Percentiles rank a stretch among this genome's conserved stretches.
Conservation (phyloP, 2,113 vertebrate genomes). For the Cryptotis parvus region DNA sequence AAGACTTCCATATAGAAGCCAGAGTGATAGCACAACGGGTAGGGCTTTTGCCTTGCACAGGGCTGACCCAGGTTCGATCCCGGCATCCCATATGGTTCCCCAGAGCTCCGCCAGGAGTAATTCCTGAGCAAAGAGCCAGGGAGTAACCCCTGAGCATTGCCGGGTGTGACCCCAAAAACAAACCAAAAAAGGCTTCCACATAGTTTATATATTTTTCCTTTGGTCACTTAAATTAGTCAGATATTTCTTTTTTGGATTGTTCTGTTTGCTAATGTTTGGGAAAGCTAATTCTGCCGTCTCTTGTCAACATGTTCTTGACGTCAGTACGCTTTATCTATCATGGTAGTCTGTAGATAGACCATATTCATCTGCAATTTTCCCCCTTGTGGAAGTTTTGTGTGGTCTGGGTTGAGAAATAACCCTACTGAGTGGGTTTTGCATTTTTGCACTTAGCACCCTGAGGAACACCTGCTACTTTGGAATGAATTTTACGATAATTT, state of each 20-base stretch:
- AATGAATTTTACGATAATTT: not conserved
- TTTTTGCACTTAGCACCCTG: not conserved
- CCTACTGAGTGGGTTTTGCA: not conserved
- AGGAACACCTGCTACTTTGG: not conserved
- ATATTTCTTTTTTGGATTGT: not conserved
- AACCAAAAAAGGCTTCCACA: not conserved
- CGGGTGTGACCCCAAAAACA: too few relatives aligned
- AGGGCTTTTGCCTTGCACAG: too few relatives aligned
- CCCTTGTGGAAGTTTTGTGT: not conserved
- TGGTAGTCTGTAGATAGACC: not conserved
- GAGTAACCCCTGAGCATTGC: too few relatives aligned
- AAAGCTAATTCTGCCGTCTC: not conserved
- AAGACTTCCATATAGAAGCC: too few relatives aligned
- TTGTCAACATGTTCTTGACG: not conserved
- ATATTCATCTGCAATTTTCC: not conserved
- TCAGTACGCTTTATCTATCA: not conserved
- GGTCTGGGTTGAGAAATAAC: not conserved
- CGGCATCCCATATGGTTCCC: too few relatives aligned
- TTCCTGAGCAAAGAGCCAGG: too few relatives aligned
- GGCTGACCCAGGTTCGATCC: too few relatives aligned
- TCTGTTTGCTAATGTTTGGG: not conserved
- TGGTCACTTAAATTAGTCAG: conserved; percentile 24
- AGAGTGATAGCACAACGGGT: too few relatives aligned
- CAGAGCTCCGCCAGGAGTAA: too few relatives aligned
- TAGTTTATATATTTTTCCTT: not conserved